Percentiles rank a stretch among this genome's conserved stretches.
These are phyloP conservation scores for Drosophila rhopaloa DNA, from an alignment of 1,140 invertebrate genomes.

Conservation along the genomic window DNA sequence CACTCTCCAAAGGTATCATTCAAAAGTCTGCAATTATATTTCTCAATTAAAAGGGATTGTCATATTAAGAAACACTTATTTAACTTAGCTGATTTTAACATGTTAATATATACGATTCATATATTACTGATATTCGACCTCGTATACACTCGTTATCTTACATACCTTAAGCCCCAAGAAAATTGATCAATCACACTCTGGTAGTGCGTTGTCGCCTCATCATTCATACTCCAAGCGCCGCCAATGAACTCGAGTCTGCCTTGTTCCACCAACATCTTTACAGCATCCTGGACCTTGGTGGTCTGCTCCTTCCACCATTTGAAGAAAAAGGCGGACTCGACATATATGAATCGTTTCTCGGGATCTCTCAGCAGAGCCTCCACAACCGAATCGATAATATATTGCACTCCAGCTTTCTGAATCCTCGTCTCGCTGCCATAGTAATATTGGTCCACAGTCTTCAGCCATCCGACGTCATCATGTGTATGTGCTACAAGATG, in stretches of 20 bases:
- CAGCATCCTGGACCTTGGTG: constrained; percentile 86
- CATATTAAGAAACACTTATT: no score
- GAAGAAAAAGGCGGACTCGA: constrained; percentile 95
- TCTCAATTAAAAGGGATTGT: not conserved
- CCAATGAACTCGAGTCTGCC: constrained; percentile 95
- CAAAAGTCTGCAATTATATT: constrained; percentile 83
- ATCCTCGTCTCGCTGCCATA: constrained; percentile 87
- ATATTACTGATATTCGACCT: no score
- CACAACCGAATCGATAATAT: constrained; percentile 96
- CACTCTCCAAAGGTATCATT: constrained; percentile 94
- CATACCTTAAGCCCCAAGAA: constrained; percentile 87
- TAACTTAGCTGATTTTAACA: no score
- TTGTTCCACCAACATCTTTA: constrained; percentile 88
- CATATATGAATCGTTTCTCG: constrained; percentile 89
- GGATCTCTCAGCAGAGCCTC: constrained; percentile 91
- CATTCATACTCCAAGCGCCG: constrained; percentile 97
- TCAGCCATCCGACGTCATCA: constrained; percentile 97
- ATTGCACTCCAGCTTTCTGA: constrained; percentile 93
- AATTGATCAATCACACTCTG: constrained; percentile 98
- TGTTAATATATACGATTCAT: no score
- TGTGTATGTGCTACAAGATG: constrained; percentile 94
- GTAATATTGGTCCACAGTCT: constrained; percentile 92
- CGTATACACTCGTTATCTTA: not conserved
- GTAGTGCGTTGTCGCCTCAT: constrained; percentile 97
- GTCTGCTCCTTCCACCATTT: constrained; percentile 95